Evolutionary conservation across 2,888 invertebrate genomes (phyloP).

Genomic region (Metallyticus violacea): DNA sequence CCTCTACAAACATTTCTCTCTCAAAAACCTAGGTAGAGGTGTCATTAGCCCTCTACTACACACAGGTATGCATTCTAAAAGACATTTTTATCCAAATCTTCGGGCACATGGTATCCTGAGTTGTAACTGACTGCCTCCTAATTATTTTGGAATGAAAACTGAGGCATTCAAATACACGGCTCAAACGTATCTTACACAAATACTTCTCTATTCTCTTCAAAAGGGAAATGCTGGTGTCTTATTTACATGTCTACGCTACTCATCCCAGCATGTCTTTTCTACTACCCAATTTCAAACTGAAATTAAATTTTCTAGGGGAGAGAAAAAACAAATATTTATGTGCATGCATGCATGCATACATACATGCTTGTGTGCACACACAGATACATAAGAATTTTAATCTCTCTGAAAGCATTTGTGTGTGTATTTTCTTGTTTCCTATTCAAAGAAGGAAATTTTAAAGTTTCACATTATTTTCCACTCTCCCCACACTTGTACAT

Average conservation of each 20-base stretch:
- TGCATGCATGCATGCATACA: not conserved
- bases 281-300: not conserved
- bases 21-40: not conserved
- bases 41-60: not conserved
- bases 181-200: not conserved
- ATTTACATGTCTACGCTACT: not conserved
- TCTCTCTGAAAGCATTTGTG: not conserved
- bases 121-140: conserved; percentile 15
- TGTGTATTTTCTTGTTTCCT: not conserved
- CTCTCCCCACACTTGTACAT: not conserved
- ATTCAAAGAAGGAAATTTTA: not conserved
- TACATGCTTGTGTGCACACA: not conserved
- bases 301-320: not conserved
- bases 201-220: not conserved
- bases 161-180: not conserved
- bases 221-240: not conserved
- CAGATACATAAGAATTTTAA: not conserved
- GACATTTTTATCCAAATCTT: conserved; percentile 3
- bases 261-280: not conserved
- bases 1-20: not conserved
- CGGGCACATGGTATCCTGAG: conserved; percentile 30
- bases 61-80: conserved; percentile 8
- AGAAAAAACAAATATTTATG: not conserved
- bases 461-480: not conserved
- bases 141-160: conserved; percentile 20